Percentiles rank a stretch among this genome's conserved stretches.
These are phyloP conservation scores for Mizuhopecten yessoensis DNA, from an alignment of 1,140 invertebrate species.

Conservation along the genomic window DNA sequence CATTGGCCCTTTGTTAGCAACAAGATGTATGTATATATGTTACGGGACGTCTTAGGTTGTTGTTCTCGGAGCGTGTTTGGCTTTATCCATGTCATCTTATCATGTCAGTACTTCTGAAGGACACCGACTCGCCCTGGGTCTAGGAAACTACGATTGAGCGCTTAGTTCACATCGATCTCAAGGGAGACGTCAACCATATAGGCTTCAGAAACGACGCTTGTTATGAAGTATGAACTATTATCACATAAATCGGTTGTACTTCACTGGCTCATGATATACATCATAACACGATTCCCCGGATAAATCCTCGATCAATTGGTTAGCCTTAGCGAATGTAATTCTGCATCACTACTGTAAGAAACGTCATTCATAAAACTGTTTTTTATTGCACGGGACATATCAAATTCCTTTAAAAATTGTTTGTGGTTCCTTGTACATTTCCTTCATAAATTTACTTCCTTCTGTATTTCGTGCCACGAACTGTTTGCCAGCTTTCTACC, in stretches of 20 bases:
- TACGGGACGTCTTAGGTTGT: background rate
- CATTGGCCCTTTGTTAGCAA: no score
- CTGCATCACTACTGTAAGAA: no score
- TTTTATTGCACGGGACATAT: no score
- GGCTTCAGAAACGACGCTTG: background rate
- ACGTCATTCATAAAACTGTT: no score
- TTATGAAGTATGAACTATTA: background rate
- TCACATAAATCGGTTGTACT: background rate
- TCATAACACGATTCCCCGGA: background rate
- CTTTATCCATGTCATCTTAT: background rate
- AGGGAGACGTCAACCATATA: background rate
- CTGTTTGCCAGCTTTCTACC: no score
- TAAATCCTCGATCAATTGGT: background rate
- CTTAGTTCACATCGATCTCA: background rate
- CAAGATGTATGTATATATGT: no score
- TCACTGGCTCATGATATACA: no score
- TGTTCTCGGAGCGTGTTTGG: background rate
- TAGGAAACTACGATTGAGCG: background rate
- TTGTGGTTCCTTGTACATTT: no score
- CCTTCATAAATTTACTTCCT: no score
- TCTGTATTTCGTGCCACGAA: no score
- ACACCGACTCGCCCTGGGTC: background rate
- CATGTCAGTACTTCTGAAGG: background rate
- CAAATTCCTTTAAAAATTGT: no score
- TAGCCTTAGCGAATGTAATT: no score